These are phyloP conservation scores for Polylopha cassiicola DNA, from an alignment of 2,888 invertebrate genomes.

Conservation along the genomic window DNA sequence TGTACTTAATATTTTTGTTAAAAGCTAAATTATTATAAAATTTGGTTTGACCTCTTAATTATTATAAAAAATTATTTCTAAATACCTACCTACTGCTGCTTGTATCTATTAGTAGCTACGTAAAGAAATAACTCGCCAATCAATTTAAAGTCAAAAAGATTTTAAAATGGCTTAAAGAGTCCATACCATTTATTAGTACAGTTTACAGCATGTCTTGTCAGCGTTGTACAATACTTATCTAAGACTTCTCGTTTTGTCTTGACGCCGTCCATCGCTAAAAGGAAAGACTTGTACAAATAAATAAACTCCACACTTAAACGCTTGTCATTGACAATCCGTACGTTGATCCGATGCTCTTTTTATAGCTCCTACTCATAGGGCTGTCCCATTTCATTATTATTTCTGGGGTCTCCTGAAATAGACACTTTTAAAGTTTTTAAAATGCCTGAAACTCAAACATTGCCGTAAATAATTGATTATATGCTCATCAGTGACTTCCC, in stretches of 20 bases:
- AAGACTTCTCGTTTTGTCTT: conserved; percentile 68
- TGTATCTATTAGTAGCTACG: no score
- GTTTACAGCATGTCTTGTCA: conserved; percentile 53
- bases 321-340: conserved; percentile 73
- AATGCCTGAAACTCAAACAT: not conserved
- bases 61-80: no score
- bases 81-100: no score
- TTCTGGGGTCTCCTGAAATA: not conserved
- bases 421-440: not conserved
- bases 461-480: no score
- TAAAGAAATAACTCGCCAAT: no score
- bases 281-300: conserved; percentile 75
- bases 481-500: no score
- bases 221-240: conserved; percentile 62
- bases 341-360: conserved; percentile 64
- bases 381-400: conserved; percentile 6
- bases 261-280: conserved; percentile 61
- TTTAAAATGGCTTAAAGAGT: conserved; percentile 41
- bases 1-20: no score
- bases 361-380: conserved; percentile 51
- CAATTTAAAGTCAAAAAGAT: no score
- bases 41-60: no score
- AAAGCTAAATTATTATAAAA: no score
- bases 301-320: conserved; percentile 68
- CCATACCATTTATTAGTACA: conserved; percentile 48